A percentile compares a stretch with the other conserved stretches of the same genome.
These are phyloP conservation scores for Ammodramus savannarum DNA, from an alignment of 2,113 vertebrate species.

Conservation along the genomic window DNA sequence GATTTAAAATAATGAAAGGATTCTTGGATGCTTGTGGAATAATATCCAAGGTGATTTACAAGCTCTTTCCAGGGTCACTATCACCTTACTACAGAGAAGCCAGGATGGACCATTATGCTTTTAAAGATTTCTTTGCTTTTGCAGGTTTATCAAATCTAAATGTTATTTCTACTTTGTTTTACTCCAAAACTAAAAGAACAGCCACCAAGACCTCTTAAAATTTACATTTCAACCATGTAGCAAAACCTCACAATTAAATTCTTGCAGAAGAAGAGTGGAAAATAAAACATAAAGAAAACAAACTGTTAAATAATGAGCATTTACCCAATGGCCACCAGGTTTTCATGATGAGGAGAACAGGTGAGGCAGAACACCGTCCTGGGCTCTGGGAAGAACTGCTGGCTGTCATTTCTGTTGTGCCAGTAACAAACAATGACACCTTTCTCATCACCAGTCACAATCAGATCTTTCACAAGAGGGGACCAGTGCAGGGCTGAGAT, in stretches of 20 bases:
- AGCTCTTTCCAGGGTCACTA: neutral
- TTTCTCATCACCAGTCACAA: constrained; percentile 93
- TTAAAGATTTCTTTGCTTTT: neutral
- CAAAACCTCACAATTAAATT: neutral
- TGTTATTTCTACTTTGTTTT: neutral
- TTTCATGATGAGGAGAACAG: constrained; percentile 91
- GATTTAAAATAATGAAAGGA: neutral
- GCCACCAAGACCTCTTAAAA: neutral
- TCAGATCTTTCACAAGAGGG: constrained; percentile 84
- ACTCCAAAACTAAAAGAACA: neutral
- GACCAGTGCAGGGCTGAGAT: constrained; percentile 92
- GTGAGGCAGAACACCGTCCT: constrained; percentile 88
- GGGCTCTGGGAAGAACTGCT: constrained; percentile 89
- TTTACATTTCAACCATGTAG: accelerated
- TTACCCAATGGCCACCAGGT: constrained; percentile 87
- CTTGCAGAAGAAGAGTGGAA: neutral
- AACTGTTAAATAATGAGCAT: neutral
- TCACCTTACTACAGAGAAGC: neutral
- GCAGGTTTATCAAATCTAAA: neutral
- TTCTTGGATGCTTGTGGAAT: neutral
- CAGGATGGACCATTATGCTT: neutral
- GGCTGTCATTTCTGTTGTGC: constrained; percentile 84
- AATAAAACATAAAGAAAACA: neutral
- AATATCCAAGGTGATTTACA: accelerated
- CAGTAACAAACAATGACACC: constrained; percentile 89